Evolutionary conservation across 2,113 vertebrate genomes (phyloP), one percentile per base, ranked within the genome.

Genomic region (Sinocyclocheilus grahami): DNA sequence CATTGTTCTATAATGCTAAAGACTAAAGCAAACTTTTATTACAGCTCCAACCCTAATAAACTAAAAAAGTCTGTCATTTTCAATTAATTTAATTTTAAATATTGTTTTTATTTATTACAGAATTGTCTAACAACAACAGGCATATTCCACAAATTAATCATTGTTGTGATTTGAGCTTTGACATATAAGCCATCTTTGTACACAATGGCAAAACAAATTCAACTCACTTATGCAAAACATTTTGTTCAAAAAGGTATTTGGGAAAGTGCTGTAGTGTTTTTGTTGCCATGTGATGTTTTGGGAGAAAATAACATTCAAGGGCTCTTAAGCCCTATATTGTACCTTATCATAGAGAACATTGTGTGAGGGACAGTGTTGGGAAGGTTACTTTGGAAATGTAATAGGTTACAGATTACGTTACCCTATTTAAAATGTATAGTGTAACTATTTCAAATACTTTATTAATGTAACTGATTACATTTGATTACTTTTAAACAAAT

Each of bases 1-100:
- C 69, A 42, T 72, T 72, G 69, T 72, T 72, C 18, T 42, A 72
- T 72, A 42, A 72, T 72, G 69, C 39, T 22, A 72, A 72, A 72
- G 33, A 22, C 69, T 72, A 12, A 72, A 72, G 18, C 10, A 39
- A 39, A 72, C 72, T 24, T 75, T 75, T 0, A 74, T 22, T 3
- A 48, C 5, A 75, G 42, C n/a, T 46, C 22, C 39, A 48, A 75
- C 22, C 71, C 5, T 24, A 24, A 46, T 24, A 22, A 72, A 42
- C 18, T 22, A 72, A 42, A 72, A 18, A 42, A 72, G 33, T 9
- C 20, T 42, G 16, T 33, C 5, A 72, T 62, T n/a, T 62, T 62
- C 22, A 22, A 10, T n/a, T 3, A 62, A n/a, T 62, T 0, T 10
- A 6, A 20, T 20, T 18, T n/a, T 18, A 0, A 71, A 10, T 37